Evolutionary conservation across 2,888 invertebrate species (phyloP), one percentile per base, ranked within the genome.

Genomic region (Cenopis cana): DNA sequence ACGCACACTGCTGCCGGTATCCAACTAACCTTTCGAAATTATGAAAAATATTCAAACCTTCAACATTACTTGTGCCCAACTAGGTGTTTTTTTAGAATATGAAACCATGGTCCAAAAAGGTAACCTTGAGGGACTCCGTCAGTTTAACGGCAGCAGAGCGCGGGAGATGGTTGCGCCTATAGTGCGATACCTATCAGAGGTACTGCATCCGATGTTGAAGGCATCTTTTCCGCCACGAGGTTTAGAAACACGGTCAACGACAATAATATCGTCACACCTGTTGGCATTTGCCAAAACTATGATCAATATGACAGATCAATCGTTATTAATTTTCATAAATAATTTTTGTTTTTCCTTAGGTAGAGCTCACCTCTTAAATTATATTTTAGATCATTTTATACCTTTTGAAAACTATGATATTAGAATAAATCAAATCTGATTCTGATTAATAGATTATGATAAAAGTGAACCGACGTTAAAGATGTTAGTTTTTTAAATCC

Each of bases 211-310:
- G 96, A 96, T 85, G 96, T 95, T 80, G 96, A 96, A 91, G 98
- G 98, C 96, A 98, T 97, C 94, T 98, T 98, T 96, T 98, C 98
- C 82, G 98, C 98, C 89, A 99, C 98, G 95, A 98, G 97, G 95
- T 98, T 98, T 94, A 98, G 96, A 96, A 98, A 98, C 94, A 98
- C 98, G 94, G 98, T 98, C 95, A 98, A 96, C 93, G 98, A 98
- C 94, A 99, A 96, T 94, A 98, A 96, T 93, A 98, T 98, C 94
- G 98, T 98, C 94, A 98, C 98, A 95, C 98, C 98, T 98, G 97
- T 91, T 95, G 95, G 91, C 85, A 90, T 81, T 86, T 85, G 86
- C 84, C 81, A 81, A 79, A 74, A 74, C 72, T 74, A 70, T 76
- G 56, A 70, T 71, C 18, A 67, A 38, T 56, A 60, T 49, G 49